Conservation (phyloP, 2,113 vertebrate genomes). For the Macrotus californicus region DNA sequence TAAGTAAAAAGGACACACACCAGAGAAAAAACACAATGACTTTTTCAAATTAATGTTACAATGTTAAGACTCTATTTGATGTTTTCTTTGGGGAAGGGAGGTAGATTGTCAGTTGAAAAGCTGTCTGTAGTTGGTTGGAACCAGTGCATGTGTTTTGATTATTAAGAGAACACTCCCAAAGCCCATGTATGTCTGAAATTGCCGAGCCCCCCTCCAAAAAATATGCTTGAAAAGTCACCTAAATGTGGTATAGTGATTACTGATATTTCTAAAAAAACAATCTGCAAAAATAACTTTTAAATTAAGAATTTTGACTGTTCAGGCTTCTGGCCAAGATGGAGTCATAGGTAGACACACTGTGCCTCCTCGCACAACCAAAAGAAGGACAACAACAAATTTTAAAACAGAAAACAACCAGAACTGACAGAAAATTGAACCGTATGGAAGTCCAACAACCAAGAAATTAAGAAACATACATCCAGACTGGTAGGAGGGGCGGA, state of each 20-base stretch:
- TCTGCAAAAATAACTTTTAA: constrained; percentile 20
- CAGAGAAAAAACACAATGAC: neutral
- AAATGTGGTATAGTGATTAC: neutral
- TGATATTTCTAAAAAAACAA: constrained; percentile 27
- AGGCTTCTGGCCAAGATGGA: too few relatives aligned
- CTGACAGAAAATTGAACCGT: too few relatives aligned
- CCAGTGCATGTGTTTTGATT: neutral
- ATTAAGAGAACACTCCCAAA: neutral
- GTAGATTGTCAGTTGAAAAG: neutral
- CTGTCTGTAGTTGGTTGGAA: neutral
- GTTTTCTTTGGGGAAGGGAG: neutral
- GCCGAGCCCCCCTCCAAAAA: neutral
- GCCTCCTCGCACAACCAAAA: too few relatives aligned
- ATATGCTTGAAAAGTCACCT: neutral
- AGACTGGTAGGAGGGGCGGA: too few relatives aligned
- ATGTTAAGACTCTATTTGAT: neutral
- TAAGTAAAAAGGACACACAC: neutral
- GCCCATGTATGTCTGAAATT: neutral
- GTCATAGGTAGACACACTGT: too few relatives aligned
- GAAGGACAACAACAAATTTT: too few relatives aligned
- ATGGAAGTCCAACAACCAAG: too few relatives aligned
- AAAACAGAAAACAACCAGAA: too few relatives aligned
- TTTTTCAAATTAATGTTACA: neutral
- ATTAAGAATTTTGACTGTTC: constrained; percentile 17
- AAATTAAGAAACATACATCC: too few relatives aligned